Evolutionary conservation across 2,797 vertebrate species (phyloP).

Genomic region (Clarias platycephalus): DNA sequence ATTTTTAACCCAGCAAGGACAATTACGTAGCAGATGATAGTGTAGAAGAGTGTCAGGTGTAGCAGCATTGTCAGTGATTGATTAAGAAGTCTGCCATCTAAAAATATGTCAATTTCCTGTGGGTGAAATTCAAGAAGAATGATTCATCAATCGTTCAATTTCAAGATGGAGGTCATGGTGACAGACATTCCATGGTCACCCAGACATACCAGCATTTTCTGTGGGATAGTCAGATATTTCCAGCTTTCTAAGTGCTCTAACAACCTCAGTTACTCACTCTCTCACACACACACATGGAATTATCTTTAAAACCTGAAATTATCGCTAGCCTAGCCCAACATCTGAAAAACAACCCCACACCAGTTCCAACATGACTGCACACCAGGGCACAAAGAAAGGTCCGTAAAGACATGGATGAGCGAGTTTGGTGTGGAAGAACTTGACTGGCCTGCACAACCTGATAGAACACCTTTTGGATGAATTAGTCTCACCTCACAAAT

Average conservation of each 20-base stretch:
- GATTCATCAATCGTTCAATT: constrained; percentile 8
- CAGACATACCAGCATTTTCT: neutral
- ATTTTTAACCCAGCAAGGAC: neutral
- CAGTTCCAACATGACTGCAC: no score
- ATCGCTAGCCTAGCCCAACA: no score
- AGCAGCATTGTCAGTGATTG: constrained; percentile 7
- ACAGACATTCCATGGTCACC: neutral
- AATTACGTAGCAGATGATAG: neutral
- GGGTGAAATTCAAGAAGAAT: neutral
- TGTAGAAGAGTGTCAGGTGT: neutral
- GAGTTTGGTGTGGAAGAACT: no score
- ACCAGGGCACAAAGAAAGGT: no score
- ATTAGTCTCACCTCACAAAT: no score
- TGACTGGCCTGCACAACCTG: no score
- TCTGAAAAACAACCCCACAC: no score
- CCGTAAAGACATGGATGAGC: no score
- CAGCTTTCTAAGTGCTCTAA: neutral
- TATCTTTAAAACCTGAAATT: no score
- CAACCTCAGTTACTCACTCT: no score
- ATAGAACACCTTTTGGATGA: no score
- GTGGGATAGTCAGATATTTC: neutral
- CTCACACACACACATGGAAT: no score
- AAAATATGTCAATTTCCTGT: neutral
- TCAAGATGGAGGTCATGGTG: neutral
- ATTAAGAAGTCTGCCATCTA: constrained; percentile 14